phyloP scores from a whole-genome alignment of 2,888 invertebrate genomes.

The Xestia sexstrigata region DNA sequence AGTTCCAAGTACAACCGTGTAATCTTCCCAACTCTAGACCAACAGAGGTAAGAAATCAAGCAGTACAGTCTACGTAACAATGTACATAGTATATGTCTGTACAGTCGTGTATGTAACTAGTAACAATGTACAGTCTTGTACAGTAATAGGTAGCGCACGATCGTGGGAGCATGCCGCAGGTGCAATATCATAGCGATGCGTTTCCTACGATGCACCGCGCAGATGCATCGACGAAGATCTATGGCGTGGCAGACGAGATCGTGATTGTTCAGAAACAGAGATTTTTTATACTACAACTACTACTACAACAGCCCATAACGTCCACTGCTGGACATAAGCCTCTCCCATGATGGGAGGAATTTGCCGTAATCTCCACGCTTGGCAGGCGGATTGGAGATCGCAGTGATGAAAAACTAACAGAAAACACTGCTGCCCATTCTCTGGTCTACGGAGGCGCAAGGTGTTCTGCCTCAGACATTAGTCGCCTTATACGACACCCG shows the following conservation, averaged over 20 bases:
- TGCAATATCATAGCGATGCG: slow-evolving; percentile 77
- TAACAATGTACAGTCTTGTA: slow-evolving; percentile 46
- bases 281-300: too few species aligned
- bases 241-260: slow-evolving; percentile 31
- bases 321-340: too few species aligned
- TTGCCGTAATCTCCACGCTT: too few species aligned
- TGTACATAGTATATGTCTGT: slow-evolving; percentile 19
- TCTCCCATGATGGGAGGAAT: too few species aligned
- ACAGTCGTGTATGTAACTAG: slow-evolving; percentile 26
- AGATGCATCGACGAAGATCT: slow-evolving; percentile 82
- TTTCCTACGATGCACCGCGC: slow-evolving; percentile 79
- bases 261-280: not conserved
- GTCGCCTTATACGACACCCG: too few species aligned
- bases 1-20: not conserved
- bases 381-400: too few species aligned
- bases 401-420: too few species aligned
- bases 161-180: slow-evolving; percentile 89
- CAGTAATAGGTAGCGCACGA: slow-evolving; percentile 69
- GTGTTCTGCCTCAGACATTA: too few species aligned
- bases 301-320: too few species aligned
- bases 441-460: too few species aligned
- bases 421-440: too few species aligned
- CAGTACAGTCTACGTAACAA: slow-evolving; percentile 24
- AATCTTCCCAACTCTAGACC: slow-evolving; percentile 35
- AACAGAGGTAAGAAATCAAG: slow-evolving; percentile 44